Conservation (phyloP, 2,888 invertebrate genomes). For the Nephrotoma flavescens region DNA sequence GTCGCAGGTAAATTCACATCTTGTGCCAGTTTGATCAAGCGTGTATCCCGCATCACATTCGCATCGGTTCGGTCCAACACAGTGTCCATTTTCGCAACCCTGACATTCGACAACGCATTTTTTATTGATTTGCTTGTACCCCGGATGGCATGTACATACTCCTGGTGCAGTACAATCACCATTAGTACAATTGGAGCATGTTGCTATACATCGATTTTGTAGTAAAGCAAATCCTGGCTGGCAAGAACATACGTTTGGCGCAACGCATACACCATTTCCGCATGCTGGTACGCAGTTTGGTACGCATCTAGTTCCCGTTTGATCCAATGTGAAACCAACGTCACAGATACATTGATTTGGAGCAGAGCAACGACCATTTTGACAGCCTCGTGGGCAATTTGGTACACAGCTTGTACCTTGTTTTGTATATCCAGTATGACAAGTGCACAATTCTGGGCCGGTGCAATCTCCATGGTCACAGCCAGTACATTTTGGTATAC, state of each 20-base stretch:
- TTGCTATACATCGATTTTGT: slow-evolving; percentile 34
- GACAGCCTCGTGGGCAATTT: slow-evolving; percentile 14
- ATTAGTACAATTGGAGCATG: slow-evolving; percentile 33
- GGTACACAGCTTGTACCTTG: slow-evolving; percentile 17
- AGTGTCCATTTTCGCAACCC: slow-evolving; percentile 26
- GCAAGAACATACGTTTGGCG: slow-evolving; percentile 42
- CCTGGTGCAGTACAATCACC: slow-evolving; percentile 34
- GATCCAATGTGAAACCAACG: slow-evolving; percentile 26
- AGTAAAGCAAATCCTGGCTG: slow-evolving; percentile 36
- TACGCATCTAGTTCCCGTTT: slow-evolving; percentile 30
- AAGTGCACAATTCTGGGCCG: slow-evolving; percentile 27
- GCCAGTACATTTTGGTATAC: slow-evolving; percentile 36
- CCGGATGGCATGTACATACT: slow-evolving; percentile 26
- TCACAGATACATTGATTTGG: slow-evolving; percentile 36
- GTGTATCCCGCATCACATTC: slow-evolving; percentile 32
- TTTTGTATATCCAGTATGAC: slow-evolving; percentile 25
- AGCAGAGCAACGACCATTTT: slow-evolving; percentile 29
- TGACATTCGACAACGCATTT: slow-evolving; percentile 15
- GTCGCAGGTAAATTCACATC: slow-evolving; percentile 38
- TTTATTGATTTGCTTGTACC: slow-evolving; percentile 22
- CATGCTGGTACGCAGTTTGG: slow-evolving; percentile 44
- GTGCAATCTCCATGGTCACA: slow-evolving; percentile 36
- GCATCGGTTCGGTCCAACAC: slow-evolving; percentile 35
- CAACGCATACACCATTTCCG: slow-evolving; percentile 54
- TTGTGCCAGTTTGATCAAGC: slow-evolving; percentile 23